Base-by-base conservation (phyloP, 2,888 invertebrate genomes). In the Fragum whitleyi region DNA sequence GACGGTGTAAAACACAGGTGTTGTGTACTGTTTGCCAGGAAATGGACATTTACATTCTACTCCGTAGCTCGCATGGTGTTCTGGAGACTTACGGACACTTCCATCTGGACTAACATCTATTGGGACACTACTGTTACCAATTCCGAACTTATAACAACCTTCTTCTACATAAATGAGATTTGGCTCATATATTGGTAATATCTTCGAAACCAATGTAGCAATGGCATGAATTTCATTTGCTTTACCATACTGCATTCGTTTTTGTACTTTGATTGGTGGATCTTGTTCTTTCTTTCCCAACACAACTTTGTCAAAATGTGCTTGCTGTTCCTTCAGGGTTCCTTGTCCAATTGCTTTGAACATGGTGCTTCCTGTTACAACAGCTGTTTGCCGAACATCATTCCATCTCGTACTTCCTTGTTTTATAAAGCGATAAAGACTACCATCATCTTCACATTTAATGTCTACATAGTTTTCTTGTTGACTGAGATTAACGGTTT, bases 1-100 rank as follows among this genome's bases (percentile, higher is more conserved):
- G 16, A 78, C n/a, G 29, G 26, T 23, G 36, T 78, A 74, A 23
- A 71, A 65, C 19, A 77, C 73, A 1, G 76, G 42, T 0, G 57
- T 23, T 28, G n/a, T 28, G 5, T 29, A 70, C 16, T 68, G 32
- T 21, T 62, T 69, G 14, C 72, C 72, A n/a, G 78, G 78, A 47
- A 61, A 83, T 1, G 83, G 83, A 55, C 77, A 80, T 62, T 83
- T 77, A 19, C 57, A 62, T 65, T 83, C 80, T 11, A 77, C 65
- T 0, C 62, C 73, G 32, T 26, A 39, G 1, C 51, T n/a, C 0
- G 39, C 47, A 28, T 19, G 11, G 19, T 28, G 3, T 16, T 7
- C 28, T 19, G 19, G 11, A n/a, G 55, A 16, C 21, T 7, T 0
- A 32, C 69, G 2, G 21, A 82, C n/a, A 42, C 75, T 74, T n/a